Evolutionary conservation across 2,113 vertebrate genomes (phyloP).

Genomic region (Bothrops jararaca): DNA sequence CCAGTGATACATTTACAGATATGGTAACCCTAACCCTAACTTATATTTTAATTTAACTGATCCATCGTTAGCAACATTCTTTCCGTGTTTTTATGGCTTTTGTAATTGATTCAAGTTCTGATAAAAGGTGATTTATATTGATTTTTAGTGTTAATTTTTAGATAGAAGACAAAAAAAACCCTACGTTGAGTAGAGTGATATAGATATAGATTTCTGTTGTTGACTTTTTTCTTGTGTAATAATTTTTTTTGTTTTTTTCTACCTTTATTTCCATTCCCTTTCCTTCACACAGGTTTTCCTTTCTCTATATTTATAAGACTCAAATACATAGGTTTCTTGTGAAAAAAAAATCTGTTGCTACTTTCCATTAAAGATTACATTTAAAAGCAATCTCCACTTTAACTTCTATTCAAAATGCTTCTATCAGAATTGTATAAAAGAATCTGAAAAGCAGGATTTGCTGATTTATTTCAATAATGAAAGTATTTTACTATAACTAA

Average conservation of each 20-base stretch:
- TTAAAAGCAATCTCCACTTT: conserved; percentile 21
- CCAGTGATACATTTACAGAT: background rate
- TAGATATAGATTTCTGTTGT: background rate
- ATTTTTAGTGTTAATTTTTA: background rate
- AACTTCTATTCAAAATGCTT: background rate
- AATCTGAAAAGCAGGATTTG: conserved; percentile 8
- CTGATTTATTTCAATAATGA: background rate
- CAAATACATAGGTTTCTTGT: conserved; percentile 4
- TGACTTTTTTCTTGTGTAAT: background rate
- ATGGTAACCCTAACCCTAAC: background rate
- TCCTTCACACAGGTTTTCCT: background rate
- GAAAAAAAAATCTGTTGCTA: conserved; percentile 16
- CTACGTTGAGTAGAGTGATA: conserved; percentile 4
- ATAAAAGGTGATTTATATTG: background rate
- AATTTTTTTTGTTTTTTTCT: background rate
- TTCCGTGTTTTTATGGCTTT: background rate
- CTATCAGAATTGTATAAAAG: conserved; percentile 3
- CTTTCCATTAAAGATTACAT: conserved; percentile 20
- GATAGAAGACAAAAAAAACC: fast-evolving
- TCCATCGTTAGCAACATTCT: conserved; percentile 1
- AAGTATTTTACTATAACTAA: background rate
- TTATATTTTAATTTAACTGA: background rate
- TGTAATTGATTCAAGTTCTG: background rate
- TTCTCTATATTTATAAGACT: background rate
- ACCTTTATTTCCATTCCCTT: background rate